Evolutionary conservation across 1,140 invertebrate species (phyloP).

Genomic region (Drosophila littoralis): DNA sequence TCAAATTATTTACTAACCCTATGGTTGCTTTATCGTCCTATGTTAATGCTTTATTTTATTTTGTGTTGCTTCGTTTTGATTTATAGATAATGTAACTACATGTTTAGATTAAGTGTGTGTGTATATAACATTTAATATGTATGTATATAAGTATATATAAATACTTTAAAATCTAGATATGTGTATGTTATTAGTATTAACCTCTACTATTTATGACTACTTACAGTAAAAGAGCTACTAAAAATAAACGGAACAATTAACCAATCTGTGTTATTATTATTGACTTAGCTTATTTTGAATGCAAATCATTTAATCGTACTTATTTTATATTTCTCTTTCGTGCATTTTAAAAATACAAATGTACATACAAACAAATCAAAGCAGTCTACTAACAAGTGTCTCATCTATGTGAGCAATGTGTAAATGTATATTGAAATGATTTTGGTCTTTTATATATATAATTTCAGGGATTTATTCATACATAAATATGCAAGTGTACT

Average conservation of each 20-base stretch:
- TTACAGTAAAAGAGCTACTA: slow-evolving; percentile 19
- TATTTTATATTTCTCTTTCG: neutral
- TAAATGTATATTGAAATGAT: no score
- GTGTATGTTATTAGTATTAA: slow-evolving; percentile 15
- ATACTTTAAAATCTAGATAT: slow-evolving; percentile 26
- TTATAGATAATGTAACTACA: slow-evolving; percentile 27
- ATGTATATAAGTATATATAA: slow-evolving; percentile 15
- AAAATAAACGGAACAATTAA: slow-evolving; percentile 47
- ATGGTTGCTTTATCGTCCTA: slow-evolving; percentile 13
- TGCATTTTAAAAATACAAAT: neutral
- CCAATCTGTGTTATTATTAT: slow-evolving; percentile 27
- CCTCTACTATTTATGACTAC: slow-evolving; percentile 26
- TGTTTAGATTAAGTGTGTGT: slow-evolving; percentile 23
- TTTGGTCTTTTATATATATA: no score
- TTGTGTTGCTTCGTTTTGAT: slow-evolving; percentile 8
- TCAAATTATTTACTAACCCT: slow-evolving; percentile 26
- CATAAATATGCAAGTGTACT: no score
- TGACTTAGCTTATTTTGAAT: slow-evolving; percentile 17
- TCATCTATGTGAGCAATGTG: no score
- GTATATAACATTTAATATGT: slow-evolving; percentile 20
- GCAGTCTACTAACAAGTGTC: neutral
- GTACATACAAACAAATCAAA: neutral
- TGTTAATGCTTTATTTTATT: slow-evolving; percentile 10
- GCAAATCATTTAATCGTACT: neutral
- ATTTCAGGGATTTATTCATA: no score